These are phyloP conservation scores for Zaprionus inermis DNA, from an alignment of 1,140 invertebrate genomes.

Conservation along the genomic window DNA sequence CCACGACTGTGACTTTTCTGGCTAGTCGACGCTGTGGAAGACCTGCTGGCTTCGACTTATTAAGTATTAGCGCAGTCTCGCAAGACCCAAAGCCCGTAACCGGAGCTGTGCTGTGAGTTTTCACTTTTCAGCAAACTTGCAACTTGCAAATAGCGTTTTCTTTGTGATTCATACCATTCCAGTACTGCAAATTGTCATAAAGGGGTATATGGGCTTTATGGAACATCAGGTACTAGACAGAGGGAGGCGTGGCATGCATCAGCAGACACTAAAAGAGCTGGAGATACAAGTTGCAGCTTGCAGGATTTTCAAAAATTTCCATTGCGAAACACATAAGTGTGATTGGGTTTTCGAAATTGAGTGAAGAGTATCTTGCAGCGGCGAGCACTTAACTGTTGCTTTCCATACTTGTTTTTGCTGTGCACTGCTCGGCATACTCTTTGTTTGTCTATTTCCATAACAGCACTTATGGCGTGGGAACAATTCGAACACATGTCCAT, in stretches of 20 bases:
- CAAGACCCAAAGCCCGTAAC: constrained; percentile 17
- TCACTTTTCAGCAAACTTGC: constrained; percentile 11
- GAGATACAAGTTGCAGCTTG: too few species aligned
- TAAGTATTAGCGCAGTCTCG: constrained; percentile 18
- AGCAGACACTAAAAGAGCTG: too few species aligned
- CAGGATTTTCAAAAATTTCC: too few species aligned
- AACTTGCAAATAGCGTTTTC: constrained; percentile 19
- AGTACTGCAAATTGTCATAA: too few species aligned
- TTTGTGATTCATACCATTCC: neutral
- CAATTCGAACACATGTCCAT: constrained; percentile 22
- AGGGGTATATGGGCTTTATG: too few species aligned
- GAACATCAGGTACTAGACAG: too few species aligned
- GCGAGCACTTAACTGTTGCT: neutral
- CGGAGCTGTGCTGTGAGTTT: constrained; percentile 19
- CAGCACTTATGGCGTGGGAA: constrained; percentile 61
- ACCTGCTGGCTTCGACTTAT: constrained; percentile 10
- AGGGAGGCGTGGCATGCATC: too few species aligned
- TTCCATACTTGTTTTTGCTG: constrained; percentile 12
- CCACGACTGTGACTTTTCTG: neutral
- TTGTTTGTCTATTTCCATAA: constrained; percentile 51
- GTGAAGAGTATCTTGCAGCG: too few species aligned
- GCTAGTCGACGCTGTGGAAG: too few species aligned
- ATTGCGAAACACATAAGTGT: too few species aligned
- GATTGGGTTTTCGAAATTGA: too few species aligned
- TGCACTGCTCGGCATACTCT: constrained; percentile 22